phyloP scores from a whole-genome alignment of 2,888 invertebrate genomes.

The Hetaerina titia region DNA sequence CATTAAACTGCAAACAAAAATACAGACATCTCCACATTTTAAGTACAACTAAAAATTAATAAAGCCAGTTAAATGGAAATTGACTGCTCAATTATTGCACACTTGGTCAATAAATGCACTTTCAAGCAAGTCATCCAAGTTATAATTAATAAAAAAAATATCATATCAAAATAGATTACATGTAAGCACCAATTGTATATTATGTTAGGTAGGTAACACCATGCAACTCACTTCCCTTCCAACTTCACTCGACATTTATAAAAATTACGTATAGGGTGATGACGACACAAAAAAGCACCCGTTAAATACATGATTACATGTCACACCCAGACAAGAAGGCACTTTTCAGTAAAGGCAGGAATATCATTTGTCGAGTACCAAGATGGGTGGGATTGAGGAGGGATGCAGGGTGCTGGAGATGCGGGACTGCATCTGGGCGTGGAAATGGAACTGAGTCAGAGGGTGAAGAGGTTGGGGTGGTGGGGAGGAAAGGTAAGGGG shows the following conservation, averaged over 20 bases:
- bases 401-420: conserved; percentile 5
- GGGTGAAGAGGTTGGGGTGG: neutral
- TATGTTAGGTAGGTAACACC: conserved; percentile 1
- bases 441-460: neutral
- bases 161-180: neutral
- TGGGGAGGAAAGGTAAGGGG: neutral
- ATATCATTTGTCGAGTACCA: neutral
- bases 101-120: neutral
- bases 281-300: neutral
- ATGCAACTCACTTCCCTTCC: neutral
- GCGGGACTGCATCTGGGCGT: neutral
- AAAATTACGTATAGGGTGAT: neutral
- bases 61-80: neutral
- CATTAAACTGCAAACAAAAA: neutral
- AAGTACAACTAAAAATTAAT: conserved; percentile 10
- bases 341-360: neutral
- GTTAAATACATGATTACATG: neutral
- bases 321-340: neutral
- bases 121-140: neutral
- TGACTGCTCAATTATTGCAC: neutral
- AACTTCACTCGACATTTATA: neutral
- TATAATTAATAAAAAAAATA: conserved; percentile 1
- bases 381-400: neutral
- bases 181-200: neutral
- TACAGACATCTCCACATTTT: neutral